Evolutionary conservation across 2,113 vertebrate genomes (phyloP), one percentile per base, ranked within the genome.

Genomic region (Mormoops blainvillei): DNA sequence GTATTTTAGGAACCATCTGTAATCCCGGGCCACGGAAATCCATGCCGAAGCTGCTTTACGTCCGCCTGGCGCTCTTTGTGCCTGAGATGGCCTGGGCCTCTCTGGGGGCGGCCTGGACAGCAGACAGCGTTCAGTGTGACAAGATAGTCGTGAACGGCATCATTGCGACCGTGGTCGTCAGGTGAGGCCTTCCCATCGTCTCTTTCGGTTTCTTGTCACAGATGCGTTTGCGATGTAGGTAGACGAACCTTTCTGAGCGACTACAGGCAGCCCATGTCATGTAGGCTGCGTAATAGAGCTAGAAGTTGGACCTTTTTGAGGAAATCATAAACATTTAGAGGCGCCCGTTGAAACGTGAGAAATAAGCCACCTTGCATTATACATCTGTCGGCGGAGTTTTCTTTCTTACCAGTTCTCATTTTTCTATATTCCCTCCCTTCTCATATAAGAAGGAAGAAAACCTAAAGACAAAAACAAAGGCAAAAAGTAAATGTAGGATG

Each of bases 71-170:
- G 1, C 99, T 99, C 16, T 99, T 98, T 82, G 7, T 99, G 43
- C 99, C 99, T 2, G 99, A 99, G 97, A 97, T 99, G 78, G 96
- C 99, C 83, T 99, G 99, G 99, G 99, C 99, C 9, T 98, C 99
- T 48, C 92, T 99, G 31, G 99, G 99, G 71, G 98, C 99, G 0
- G 81, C 99, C 1, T 99, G 99, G 99, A 98, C 99, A 58, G 99
- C 99, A 0, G 98, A 99, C 19, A 98, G 98, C 0, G 80, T 98
- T n/a, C 98, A 98, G 7, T 99, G 99, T 0, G 99, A 99, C 92
- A 98, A 80, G 65, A 98, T 98, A 5, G 99, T 99, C 36, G 98
- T 99, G 78, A 99, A 97, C 3, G 98, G 98, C 0, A 95, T 99
- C 94, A 98, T 99, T 2, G 97, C 98, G 7, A 99, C 99, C 15